These are phyloP conservation scores for Amphimallon solstitiale DNA, from an alignment of 2,888 invertebrate species.

Conservation along the genomic window DNA sequence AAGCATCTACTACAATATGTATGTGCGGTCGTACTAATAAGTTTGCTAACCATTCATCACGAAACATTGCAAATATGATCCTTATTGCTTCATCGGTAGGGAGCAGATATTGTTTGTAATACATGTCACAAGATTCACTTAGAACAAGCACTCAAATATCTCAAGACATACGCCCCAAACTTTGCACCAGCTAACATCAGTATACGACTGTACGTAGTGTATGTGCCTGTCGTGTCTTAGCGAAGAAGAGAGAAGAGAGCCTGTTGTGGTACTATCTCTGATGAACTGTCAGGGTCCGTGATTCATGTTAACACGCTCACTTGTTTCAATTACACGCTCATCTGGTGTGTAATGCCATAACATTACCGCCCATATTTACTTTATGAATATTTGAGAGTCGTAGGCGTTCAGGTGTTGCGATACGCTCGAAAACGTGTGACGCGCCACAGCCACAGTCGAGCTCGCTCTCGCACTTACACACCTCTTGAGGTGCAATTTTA, in stretches of 20 bases:
- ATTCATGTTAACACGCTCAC: slow-evolving; percentile 40
- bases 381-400: slow-evolving; percentile 11
- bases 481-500: no score
- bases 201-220: no score
- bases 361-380: slow-evolving; percentile 1
- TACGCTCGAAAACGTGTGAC: not conserved
- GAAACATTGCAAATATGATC: no score
- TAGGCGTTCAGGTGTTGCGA: not conserved
- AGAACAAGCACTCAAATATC: no score
- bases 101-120: no score
- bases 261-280: slow-evolving; percentile 5
- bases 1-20: not conserved
- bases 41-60: no score
- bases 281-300: slow-evolving; percentile 7
- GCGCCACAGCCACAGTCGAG: not conserved
- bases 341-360: slow-evolving; percentile 39
- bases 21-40: no score
- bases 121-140: no score
- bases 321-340: slow-evolving; percentile 42
- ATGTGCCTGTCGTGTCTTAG: not conserved
- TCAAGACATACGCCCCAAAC: no score
- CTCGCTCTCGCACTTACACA: not conserved
- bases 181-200: no score
- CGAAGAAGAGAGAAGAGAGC: no score
- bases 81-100: no score